phyloP scores from a whole-genome alignment of 1,140 invertebrate species.

The Sitobion miscanthi region DNA sequence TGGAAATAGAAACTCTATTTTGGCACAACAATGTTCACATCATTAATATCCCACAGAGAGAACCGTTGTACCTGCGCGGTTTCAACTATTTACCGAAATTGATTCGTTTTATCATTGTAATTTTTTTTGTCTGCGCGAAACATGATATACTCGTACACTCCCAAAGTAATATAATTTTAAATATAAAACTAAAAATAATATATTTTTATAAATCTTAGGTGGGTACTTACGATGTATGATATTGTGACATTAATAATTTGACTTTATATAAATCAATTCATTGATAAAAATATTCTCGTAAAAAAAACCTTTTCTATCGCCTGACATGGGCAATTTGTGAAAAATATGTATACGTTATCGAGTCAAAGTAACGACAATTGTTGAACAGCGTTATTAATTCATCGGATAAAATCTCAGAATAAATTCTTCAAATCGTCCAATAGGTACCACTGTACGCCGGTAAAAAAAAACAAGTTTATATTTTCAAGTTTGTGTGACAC shows the following conservation, averaged over 20 bases:
- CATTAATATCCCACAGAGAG: neutral
- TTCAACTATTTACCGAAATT: neutral
- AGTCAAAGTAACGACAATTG: too few species aligned
- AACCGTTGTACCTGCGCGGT: neutral
- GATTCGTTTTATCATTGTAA: neutral
- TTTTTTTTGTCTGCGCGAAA: neutral
- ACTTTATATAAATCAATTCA: neutral
- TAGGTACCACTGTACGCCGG: too few species aligned
- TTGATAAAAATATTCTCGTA: neutral
- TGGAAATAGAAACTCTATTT: slow-evolving; percentile 34
- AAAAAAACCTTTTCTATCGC: neutral
- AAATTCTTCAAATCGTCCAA: too few species aligned
- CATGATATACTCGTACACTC: neutral
- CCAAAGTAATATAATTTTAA: neutral
- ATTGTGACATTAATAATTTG: neutral
- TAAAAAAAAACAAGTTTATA: too few species aligned
- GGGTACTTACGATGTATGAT: neutral
- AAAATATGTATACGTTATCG: too few species aligned
- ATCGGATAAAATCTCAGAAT: too few species aligned
- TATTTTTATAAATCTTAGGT: neutral
- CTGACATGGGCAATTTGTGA: neutral
- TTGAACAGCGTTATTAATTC: too few species aligned
- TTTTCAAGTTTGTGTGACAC: too few species aligned
- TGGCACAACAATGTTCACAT: slow-evolving; percentile 24
- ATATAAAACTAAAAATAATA: neutral